These are phyloP conservation scores for Chrosomus eos DNA, from an alignment of 2,797 vertebrate species.

Conservation along the genomic window DNA sequence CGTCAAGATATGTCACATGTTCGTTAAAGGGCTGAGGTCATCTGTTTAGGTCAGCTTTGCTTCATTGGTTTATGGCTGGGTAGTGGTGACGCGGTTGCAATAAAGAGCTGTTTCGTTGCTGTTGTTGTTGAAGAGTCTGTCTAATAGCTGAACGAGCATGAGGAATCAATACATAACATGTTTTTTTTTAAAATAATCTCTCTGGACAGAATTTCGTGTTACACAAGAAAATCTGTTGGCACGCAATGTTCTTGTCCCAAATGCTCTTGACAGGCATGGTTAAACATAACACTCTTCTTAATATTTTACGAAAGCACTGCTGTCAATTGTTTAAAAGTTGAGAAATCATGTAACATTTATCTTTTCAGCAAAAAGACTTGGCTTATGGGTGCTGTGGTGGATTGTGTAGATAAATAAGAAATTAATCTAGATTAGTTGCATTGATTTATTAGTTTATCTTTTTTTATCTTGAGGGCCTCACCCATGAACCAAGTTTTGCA, in stretches of 20 bases:
- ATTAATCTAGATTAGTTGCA: not conserved
- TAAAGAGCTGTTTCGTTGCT: constrained; percentile 10
- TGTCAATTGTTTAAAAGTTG: constrained; percentile 21
- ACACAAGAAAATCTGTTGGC: constrained; percentile 33
- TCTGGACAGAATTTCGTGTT: constrained; percentile 24
- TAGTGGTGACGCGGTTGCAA: not conserved
- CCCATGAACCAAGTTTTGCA: not conserved
- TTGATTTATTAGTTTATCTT: not conserved
- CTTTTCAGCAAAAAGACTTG: not conserved
- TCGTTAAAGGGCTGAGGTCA: constrained; percentile 31
- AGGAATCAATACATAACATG: constrained; percentile 15
- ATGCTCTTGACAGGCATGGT: constrained; percentile 25
- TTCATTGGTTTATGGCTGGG: constrained; percentile 9
- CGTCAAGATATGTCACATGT: constrained; percentile 30
- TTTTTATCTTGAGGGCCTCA: no score
- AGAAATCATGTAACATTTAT: not conserved
- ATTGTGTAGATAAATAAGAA: not conserved
- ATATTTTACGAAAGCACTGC: constrained; percentile 26
- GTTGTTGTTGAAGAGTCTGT: not conserved
- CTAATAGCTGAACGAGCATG: constrained; percentile 6
- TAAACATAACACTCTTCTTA: constrained; percentile 20
- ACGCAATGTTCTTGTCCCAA: constrained; percentile 26
- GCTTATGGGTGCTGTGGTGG: not conserved
- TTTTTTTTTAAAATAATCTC: constrained; percentile 3
- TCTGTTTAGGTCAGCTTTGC: constrained; percentile 31